phyloP scores from a whole-genome alignment of 2,797 vertebrate species.

The Molossus alvarezi region DNA sequence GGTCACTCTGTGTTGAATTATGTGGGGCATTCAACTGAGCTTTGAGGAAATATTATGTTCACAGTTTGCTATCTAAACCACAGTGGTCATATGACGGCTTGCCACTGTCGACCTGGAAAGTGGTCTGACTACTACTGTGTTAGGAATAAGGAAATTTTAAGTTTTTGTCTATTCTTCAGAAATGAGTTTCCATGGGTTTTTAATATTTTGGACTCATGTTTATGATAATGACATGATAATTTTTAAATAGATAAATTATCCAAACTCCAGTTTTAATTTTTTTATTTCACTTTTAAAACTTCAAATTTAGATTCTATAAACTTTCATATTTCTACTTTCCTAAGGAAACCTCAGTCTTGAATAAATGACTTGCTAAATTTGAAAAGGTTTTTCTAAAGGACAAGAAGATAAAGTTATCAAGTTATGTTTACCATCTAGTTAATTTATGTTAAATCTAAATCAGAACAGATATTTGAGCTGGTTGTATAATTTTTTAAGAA shows the following conservation, averaged over 20 bases:
- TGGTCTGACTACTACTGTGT: neutral
- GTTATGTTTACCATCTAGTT: neutral
- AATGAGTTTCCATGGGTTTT: neutral
- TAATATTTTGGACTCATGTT: neutral
- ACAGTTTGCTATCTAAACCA: neutral
- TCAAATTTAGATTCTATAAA: neutral
- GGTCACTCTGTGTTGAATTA: neutral
- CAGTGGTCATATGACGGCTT: neutral
- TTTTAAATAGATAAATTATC: neutral
- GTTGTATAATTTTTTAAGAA: neutral
- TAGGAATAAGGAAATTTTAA: neutral
- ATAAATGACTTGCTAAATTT: constrained; percentile 8
- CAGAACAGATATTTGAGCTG: neutral
- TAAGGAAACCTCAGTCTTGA: neutral
- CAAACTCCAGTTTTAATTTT: neutral
- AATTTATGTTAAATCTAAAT: neutral
- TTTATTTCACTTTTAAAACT: neutral
- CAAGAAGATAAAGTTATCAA: neutral
- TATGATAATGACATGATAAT: neutral
- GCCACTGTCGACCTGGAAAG: neutral
- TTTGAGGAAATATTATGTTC: neutral
- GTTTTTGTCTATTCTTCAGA: neutral
- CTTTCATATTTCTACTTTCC: neutral
- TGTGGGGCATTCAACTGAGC: neutral
- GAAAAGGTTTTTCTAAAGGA: constrained; percentile 5